phyloP scores from a whole-genome alignment of 2,888 invertebrate species.

The Lasioglossum marginatum region DNA sequence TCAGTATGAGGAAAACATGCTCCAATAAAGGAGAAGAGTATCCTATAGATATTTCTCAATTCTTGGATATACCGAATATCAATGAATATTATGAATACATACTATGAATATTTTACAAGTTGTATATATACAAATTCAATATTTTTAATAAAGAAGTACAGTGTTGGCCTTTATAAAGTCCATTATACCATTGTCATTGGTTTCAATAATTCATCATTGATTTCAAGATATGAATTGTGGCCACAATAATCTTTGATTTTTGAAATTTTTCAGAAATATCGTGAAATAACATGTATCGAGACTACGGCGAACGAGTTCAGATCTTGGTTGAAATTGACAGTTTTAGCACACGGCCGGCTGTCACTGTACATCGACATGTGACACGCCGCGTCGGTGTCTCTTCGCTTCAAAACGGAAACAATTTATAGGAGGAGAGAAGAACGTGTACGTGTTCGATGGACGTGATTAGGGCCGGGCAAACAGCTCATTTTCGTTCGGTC shows the following conservation, averaged over 20 bases:
- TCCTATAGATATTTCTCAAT: too few relatives aligned
- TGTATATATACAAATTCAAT: too few relatives aligned
- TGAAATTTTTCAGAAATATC: neutral
- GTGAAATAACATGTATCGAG: neutral
- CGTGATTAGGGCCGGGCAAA: neutral
- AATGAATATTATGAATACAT: too few relatives aligned
- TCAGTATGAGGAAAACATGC: too few relatives aligned
- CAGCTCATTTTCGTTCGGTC: neutral
- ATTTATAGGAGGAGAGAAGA: neutral
- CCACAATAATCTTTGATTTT: neutral
- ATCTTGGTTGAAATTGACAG: neutral
- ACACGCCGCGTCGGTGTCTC: neutral
- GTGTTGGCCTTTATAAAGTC: too few relatives aligned
- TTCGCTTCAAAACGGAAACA: neutral
- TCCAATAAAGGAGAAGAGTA: too few relatives aligned
- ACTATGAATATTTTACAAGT: too few relatives aligned
- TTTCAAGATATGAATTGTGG: too few relatives aligned
- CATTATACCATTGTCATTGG: too few relatives aligned
- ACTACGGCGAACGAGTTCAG: neutral
- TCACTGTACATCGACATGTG: neutral
- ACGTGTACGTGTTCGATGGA: neutral
- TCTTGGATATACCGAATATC: too few relatives aligned
- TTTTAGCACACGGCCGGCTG: neutral
- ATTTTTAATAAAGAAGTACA: too few relatives aligned
- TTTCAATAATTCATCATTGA: too few relatives aligned